A percentile compares a stretch with the other conserved stretches of the same genome.
These are phyloP conservation scores for Gerris lacustris DNA, from an alignment of 2,888 invertebrate genomes.

Conservation along the genomic window DNA sequence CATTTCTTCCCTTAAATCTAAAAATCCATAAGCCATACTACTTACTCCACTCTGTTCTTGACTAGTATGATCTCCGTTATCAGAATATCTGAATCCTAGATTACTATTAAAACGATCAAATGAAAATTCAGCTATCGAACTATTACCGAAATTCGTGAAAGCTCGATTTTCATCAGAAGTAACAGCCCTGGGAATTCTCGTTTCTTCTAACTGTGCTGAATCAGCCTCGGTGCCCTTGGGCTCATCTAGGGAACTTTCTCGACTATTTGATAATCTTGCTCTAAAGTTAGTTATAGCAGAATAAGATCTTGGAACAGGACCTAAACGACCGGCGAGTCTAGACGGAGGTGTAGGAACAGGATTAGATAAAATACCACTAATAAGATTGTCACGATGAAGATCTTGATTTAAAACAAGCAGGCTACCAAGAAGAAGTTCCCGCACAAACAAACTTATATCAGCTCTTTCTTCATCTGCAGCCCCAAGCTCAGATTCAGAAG, in stretches of 20 bases:
- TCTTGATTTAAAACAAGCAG: slow-evolving; percentile 31
- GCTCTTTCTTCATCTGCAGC: slow-evolving; percentile 46
- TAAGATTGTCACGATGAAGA: background rate
- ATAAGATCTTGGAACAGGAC: slow-evolving; percentile 7
- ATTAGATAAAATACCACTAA: background rate
- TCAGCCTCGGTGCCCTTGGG: background rate
- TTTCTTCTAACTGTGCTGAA: background rate
- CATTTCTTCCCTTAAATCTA: slow-evolving; percentile 1
- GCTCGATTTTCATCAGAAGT: background rate
- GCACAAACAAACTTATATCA: slow-evolving; percentile 55
- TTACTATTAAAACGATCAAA: background rate
- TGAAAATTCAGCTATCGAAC: background rate
- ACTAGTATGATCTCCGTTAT: background rate
- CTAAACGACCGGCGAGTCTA: background rate
- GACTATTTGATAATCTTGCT: background rate
- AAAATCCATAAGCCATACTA: background rate
- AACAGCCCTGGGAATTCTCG: background rate
- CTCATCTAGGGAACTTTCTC: background rate
- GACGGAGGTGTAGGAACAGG: slow-evolving; percentile 5
- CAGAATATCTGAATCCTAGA: background rate
- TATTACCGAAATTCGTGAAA: background rate
- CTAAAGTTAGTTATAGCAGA: slow-evolving; percentile 4
- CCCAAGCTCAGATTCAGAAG: slow-evolving; percentile 46
- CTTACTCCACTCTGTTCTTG: background rate
- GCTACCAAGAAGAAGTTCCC: slow-evolving; percentile 54